Evolutionary conservation across 2,113 vertebrate genomes (phyloP).

Genomic region (Patagioenas fasciata): DNA sequence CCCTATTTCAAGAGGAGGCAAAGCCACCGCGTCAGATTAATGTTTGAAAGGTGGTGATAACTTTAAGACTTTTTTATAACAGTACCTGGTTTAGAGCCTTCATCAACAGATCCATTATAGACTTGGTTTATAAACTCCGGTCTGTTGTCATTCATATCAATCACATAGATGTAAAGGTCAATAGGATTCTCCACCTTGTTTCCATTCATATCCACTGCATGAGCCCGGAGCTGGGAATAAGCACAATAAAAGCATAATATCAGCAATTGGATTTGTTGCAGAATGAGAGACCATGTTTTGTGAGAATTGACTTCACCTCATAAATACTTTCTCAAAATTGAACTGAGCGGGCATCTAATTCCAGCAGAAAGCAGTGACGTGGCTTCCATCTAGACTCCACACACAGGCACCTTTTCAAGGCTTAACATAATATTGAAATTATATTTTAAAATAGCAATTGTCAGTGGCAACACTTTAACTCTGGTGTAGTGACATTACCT

Average conservation of each 20-base stretch:
- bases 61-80: background rate
- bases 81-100: conserved; percentile 94
- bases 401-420: background rate
- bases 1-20: background rate
- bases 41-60: background rate
- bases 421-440: conserved; percentile 1
- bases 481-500: background rate
- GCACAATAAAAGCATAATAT: conserved; percentile 29
- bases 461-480: background rate
- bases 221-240: conserved; percentile 86
- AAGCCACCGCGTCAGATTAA: background rate
- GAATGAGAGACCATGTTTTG: background rate
- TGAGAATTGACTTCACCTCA: background rate
- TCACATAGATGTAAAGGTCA: conserved; percentile 98
- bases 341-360: background rate
- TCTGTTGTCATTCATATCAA: conserved; percentile 98
- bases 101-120: conserved; percentile 95
- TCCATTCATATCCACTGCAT: conserved; percentile 97
- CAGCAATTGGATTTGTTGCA: background rate
- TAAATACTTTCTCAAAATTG: conserved; percentile 13
- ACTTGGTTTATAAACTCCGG: conserved; percentile 94
- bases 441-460: background rate
- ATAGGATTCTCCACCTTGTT: conserved; percentile 98
- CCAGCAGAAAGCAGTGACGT: background rate
- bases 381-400: background rate